phyloP scores from a whole-genome alignment of 2,113 vertebrate genomes.

The Callithrix jacchus region DNA sequence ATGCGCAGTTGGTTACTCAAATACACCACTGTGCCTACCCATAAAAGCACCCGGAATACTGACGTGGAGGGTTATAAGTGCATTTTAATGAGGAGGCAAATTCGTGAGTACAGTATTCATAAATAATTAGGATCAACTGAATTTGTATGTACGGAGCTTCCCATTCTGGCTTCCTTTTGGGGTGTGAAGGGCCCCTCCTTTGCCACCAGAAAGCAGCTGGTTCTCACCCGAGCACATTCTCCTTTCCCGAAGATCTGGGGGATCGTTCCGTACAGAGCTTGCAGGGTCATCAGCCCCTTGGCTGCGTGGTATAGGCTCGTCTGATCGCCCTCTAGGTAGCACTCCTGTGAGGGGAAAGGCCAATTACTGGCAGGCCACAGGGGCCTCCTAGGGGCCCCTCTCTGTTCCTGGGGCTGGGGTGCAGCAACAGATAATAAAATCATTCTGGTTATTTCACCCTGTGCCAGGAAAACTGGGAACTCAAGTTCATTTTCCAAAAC shows the following conservation, averaged over 20 bases:
- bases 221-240: conserved; percentile 94
- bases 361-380: rapidly evolving
- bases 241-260: conserved; percentile 98
- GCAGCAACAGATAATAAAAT: not conserved
- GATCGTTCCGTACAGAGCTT: conserved; percentile 97
- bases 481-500: not conserved
- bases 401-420: not conserved
- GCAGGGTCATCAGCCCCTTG: conserved; percentile 97
- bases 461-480: not conserved
- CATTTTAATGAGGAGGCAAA: not conserved
- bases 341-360: conserved; percentile 86
- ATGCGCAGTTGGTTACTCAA: not conserved
- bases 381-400: not conserved
- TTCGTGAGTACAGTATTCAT: not conserved
- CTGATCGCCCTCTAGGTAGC: conserved; percentile 97
- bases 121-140: not conserved
- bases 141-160: not conserved
- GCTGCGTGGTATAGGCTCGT: conserved; percentile 97
- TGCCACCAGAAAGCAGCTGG: rapidly evolving
- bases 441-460: not conserved
- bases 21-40: rapidly evolving
- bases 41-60: rapidly evolving
- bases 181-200: not conserved
- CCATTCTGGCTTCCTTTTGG: not conserved
- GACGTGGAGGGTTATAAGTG: rapidly evolving